Base-by-base conservation (phyloP, 92 coral and sea anemone species). In the Nematostella vectensis region DNA sequence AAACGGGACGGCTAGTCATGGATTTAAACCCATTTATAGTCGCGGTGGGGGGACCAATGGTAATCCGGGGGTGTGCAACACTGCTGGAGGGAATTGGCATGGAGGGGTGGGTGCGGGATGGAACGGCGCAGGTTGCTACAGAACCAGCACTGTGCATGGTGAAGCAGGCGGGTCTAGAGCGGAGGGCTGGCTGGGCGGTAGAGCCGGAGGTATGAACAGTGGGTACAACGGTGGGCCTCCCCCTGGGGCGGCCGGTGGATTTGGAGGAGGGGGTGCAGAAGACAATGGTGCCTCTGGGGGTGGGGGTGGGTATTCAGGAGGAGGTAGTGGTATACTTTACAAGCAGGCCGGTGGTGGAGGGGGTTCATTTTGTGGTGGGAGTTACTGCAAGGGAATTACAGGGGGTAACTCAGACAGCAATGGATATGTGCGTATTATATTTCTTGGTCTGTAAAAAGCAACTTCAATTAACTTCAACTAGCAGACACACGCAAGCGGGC, bases 51-150 rank as follows among this genome's bases (percentile, higher is more conserved):
- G 89, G 0, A 27, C 62, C 11, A 61, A 59, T 20, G 89, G 84
- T 25, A 78, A 77, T 22, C 89, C 89, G 3, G 84, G 84, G 0
- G 47, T 47, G 27, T 82, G 89, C 31, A 76, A 82, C 50, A 16
- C 27, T 44, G 57, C 19, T 0, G 74, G 62, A 10, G 84, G 22
- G 17, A 65, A 18, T 48, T 61, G 52, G 26, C 74, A 82, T 37
- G 89, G 89, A 29, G 89, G 80, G 49, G 80, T 76, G 22, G 89
- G 89, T n/a, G 89, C 80, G 28, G 84, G 89, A 0, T 82, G 89
- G 89, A 33, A 42, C 27, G 62, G 47, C 0, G 72, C 50, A 53
- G 84, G 84, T n/a, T 77, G 84, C 50, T 0, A 57, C 1, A 65
- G 89, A 30, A 10, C 2, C 0, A 73, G 72, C 2, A 0, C 20